Conservation (phyloP, 2,888 invertebrate species). For the Unio pictorum region DNA sequence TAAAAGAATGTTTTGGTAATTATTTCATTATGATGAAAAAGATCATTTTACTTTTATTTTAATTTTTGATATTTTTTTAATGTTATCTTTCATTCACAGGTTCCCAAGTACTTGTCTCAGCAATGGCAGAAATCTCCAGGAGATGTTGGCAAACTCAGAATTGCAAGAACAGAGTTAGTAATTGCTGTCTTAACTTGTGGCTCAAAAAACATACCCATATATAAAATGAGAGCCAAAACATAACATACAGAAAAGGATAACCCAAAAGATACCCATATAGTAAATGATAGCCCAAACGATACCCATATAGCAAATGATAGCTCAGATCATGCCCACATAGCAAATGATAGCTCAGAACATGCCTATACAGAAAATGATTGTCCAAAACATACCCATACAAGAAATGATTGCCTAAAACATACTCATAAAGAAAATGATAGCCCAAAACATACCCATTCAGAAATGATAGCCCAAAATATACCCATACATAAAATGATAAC, state of each 20-base stretch:
- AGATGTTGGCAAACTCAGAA: slow-evolving; percentile 93
- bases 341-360: not conserved
- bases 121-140: slow-evolving; percentile 95
- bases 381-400: not conserved
- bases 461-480: not conserved
- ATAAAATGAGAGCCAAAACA: not conserved
- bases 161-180: slow-evolving; percentile 73
- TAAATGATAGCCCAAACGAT: no score
- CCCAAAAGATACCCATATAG: not conserved
- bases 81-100: slow-evolving; percentile 65
- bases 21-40: not conserved
- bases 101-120: slow-evolving; percentile 94
- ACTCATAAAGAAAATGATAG: no score
- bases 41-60: not conserved
- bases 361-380: no score
- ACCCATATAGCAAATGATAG: not conserved
- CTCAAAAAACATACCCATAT: no score
- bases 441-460: no score
- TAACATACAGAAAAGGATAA: not conserved
- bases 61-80: not conserved
- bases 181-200: not conserved
- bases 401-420: no score
- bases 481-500: not conserved
- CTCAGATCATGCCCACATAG: not conserved
- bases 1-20: not conserved